Evolutionary conservation across 1,140 invertebrate genomes (phyloP).

Genomic region (Tetranychus cinnabarinus): DNA sequence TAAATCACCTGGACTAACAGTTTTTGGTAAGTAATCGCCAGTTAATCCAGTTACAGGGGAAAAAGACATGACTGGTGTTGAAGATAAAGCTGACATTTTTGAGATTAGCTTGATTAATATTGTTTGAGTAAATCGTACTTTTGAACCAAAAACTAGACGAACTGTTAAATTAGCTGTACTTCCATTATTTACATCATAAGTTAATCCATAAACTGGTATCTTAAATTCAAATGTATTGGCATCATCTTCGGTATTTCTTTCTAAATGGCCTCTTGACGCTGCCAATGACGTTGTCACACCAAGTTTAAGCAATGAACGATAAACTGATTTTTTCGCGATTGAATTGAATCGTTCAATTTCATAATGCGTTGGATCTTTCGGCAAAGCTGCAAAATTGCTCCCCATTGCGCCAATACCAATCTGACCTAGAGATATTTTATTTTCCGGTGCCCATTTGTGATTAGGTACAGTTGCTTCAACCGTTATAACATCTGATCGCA

Average conservation of each 20-base stretch:
- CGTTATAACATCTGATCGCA: neutral
- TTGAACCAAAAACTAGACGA: neutral
- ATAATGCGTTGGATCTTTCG: neutral
- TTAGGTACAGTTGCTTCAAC: neutral
- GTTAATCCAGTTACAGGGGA: neutral
- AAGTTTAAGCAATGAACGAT: neutral
- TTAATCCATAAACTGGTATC: neutral
- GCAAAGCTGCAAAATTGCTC: neutral
- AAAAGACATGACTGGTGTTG: neutral
- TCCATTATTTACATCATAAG: neutral
- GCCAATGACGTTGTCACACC: neutral
- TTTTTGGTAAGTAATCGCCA: neutral
- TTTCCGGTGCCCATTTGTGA: neutral
- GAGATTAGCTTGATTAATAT: neutral
- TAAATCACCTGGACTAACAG: neutral
- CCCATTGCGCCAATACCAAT: neutral
- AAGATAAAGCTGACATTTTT: neutral
- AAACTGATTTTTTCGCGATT: neutral
- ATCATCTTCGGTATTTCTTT: neutral
- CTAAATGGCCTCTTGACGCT: neutral
- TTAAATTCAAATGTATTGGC: neutral
- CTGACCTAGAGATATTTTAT: neutral
- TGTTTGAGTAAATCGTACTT: neutral
- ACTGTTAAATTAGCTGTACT: neutral
- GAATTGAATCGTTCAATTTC: neutral